Evolutionary conservation across 2,113 vertebrate species (phyloP).

Genomic region (Callopanchax toddi): DNA sequence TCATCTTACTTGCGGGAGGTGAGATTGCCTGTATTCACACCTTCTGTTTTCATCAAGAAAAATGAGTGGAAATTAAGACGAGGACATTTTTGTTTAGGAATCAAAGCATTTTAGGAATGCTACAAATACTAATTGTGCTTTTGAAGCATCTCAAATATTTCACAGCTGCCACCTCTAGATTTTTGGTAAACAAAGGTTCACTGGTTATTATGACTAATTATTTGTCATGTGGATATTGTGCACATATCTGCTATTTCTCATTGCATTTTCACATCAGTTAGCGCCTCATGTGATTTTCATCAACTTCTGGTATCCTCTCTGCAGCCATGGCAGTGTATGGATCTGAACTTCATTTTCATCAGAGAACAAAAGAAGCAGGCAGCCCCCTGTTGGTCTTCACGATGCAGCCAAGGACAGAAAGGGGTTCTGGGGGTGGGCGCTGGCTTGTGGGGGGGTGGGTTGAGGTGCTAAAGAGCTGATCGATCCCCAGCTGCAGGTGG

Average conservation of each 20-base stretch:
- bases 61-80: too few species aligned
- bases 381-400: conserved; percentile 48
- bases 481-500: conserved; percentile 75
- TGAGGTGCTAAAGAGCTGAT: conserved; percentile 59
- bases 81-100: too few species aligned
- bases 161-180: too few species aligned
- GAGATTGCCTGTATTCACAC: too few species aligned
- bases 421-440: conserved; percentile 35
- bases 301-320: conserved; percentile 2
- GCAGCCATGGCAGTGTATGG: conserved; percentile 19
- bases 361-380: conserved; percentile 45
- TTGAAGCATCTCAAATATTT: too few species aligned
- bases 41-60: too few species aligned
- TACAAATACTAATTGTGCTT: too few species aligned
- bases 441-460: conserved; percentile 1
- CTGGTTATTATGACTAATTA: too few species aligned
- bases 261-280: background rate
- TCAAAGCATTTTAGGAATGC: too few species aligned
- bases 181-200: too few species aligned
- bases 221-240: background rate
- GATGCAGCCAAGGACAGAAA: conserved; percentile 31
- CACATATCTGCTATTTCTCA: background rate
- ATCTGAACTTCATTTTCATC: conserved; percentile 50
- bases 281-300: conserved; percentile 3
- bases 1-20: too few species aligned